Base-by-base conservation (phyloP, 1,140 invertebrate species). In the Drosophila mojavensis region DNA sequence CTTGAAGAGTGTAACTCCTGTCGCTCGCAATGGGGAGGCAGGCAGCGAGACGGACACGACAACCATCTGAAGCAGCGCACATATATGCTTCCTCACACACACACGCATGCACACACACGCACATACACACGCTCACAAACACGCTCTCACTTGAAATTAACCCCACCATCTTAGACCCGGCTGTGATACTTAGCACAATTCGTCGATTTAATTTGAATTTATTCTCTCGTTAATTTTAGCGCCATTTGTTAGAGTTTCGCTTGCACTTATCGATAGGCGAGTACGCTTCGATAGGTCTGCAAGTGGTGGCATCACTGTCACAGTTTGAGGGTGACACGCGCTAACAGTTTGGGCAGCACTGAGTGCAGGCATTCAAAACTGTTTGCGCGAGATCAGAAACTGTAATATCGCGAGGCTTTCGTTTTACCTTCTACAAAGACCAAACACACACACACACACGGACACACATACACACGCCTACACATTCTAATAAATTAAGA, bases 101-200 rank as follows among this genome's bases (percentile, higher is more conserved):
- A 68, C 20, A 50, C 4, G 24, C 48, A 75, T 15, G 58, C 63
- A 58, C 54, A 50, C 53, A 65, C 64, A 43, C 26, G 17, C 62
- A 60, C 17, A 39, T 48, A 70, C 11, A 62, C 53, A 74, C 56
- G 59, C 45, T 58, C 33, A 75, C 59, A 58, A 60, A 60, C 51
- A 59, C 50, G 68, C 68, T 48, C 24, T 39, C 60, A 58, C 30
- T 24, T 62, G 26, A 55, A 39, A 45, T 66, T 66, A 66, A 60
- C 45, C 80, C 80, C 80, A 82, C 80, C 71, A 76, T 88, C 84
- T 88, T 88, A 88, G 78, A 90, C 85, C 84, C 84, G 84, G 84
- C 84, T 89, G 84, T 89, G 84, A 89, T 89, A 89, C 79, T 88
- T 89, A 89, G 84, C 85, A 78, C 81, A 89, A 88, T 89, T 88